A percentile compares a stretch with the other conserved stretches of the same genome.
Conservation (phyloP, 2,888 invertebrate species). For the Margaritifera margaritifera region DNA sequence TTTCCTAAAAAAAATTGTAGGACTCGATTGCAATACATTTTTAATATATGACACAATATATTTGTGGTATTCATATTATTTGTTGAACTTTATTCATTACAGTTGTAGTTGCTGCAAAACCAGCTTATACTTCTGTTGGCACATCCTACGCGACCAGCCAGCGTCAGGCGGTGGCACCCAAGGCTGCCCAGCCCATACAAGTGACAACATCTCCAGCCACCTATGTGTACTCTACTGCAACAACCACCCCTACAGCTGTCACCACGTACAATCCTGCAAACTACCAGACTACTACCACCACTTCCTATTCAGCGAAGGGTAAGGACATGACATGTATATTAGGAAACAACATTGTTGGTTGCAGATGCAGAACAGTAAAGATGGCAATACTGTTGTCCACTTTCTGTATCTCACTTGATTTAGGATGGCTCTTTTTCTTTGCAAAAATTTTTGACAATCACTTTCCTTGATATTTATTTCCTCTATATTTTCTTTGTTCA, state of each 20-base stretch:
- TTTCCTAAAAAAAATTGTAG: too few relatives aligned
- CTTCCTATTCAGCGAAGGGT: constrained; percentile 51
- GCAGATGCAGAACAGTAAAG: neutral
- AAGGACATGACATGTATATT: neutral
- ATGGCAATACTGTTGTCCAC: neutral
- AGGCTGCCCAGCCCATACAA: constrained; percentile 59
- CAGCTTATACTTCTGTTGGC: constrained; percentile 58
- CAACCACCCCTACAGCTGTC: constrained; percentile 53
- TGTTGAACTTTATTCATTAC: too few relatives aligned
- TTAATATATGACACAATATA: too few relatives aligned
- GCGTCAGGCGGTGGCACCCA: constrained; percentile 57
- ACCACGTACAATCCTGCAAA: constrained; percentile 52
- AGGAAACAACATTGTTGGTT: neutral
- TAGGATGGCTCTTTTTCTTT: too few relatives aligned
- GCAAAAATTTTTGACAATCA: too few relatives aligned
- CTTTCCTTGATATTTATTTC: too few relatives aligned
- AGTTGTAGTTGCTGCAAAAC: constrained; percentile 55
- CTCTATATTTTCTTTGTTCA: too few relatives aligned
- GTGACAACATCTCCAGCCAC: constrained; percentile 60
- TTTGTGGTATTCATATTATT: too few relatives aligned
- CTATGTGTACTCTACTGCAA: constrained; percentile 62
- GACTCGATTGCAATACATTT: too few relatives aligned
- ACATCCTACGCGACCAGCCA: constrained; percentile 58
- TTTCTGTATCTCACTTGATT: neutral
- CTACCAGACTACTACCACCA: constrained; percentile 53